Conservation (phyloP, 2,113 vertebrate species). For the Gymnogyps californianus region DNA sequence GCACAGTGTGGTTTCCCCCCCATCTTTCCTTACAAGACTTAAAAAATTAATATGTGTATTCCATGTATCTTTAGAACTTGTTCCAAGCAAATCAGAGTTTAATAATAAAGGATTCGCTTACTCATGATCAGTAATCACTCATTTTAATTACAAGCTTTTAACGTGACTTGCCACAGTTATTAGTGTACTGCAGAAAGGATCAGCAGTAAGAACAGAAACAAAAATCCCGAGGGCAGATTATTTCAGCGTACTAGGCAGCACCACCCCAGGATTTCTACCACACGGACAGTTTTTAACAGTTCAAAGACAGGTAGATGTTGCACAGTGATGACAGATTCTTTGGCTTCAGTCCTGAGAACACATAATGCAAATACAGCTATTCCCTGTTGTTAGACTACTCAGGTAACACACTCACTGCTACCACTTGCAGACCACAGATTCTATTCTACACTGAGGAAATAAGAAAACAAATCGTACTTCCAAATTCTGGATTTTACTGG, state of each 20-base stretch:
- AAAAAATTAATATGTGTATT: not conserved
- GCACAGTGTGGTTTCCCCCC: accelerated
- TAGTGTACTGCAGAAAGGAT: not conserved
- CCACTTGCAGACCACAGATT: not conserved
- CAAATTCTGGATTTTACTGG: not conserved
- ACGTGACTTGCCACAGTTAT: not conserved
- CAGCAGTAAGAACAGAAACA: not conserved
- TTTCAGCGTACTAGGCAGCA: slow-evolving; percentile 1
- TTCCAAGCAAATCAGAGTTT: not conserved
- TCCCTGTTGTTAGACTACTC: not conserved
- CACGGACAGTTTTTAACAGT: not conserved
- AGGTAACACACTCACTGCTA: not conserved
- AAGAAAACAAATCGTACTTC: not conserved
- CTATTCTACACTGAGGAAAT: not conserved
- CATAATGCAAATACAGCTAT: not conserved
- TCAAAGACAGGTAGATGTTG: slow-evolving; percentile 13
- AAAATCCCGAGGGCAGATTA: slow-evolving; percentile 7
- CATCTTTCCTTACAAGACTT: not conserved
- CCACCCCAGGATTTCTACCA: not conserved
- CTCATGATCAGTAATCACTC: not conserved
- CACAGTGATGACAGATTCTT: not conserved
- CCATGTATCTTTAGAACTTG: not conserved
- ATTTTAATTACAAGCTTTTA: not conserved
- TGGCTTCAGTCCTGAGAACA: not conserved
- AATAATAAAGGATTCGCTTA: not conserved